phyloP scores from a whole-genome alignment of 2,113 vertebrate genomes.

The Himantopus leucocephalus region DNA sequence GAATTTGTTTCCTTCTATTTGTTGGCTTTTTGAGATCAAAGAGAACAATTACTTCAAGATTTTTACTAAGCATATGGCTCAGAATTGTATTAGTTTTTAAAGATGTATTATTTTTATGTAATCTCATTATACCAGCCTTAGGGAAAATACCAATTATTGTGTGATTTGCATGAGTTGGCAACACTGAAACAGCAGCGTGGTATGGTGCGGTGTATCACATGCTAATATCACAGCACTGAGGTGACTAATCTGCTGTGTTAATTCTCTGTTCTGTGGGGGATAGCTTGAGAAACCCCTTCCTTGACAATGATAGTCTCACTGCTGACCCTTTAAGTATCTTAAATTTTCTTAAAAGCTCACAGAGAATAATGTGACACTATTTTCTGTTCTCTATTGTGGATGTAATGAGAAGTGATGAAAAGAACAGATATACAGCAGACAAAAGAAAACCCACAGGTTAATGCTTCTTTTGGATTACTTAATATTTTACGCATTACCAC shows the following conservation, averaged over 20 bases:
- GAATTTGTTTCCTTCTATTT: background rate
- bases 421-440: background rate
- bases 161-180: conserved; percentile 62
- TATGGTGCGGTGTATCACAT: background rate
- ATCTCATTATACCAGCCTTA: conserved; percentile 52
- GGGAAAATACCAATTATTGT: conserved; percentile 64
- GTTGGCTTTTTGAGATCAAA: background rate
- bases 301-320: background rate
- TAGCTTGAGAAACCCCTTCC: background rate
- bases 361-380: background rate
- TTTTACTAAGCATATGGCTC: conserved; percentile 21
- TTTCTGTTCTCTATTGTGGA: background rate
- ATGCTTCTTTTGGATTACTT: background rate
- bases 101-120: conserved; percentile 51
- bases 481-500: background rate
- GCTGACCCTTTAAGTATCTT: background rate
- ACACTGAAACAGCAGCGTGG: background rate
- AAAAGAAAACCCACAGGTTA: conserved; percentile 3
- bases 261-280: background rate
- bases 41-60: background rate
- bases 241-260: conserved; percentile 45
- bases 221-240: conserved; percentile 5
- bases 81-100: conserved; percentile 51
- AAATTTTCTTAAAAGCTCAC: background rate
- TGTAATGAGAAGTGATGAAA: background rate